Base-by-base conservation (phyloP, 1,140 invertebrate genomes). In the Drosophila arizonae region DNA sequence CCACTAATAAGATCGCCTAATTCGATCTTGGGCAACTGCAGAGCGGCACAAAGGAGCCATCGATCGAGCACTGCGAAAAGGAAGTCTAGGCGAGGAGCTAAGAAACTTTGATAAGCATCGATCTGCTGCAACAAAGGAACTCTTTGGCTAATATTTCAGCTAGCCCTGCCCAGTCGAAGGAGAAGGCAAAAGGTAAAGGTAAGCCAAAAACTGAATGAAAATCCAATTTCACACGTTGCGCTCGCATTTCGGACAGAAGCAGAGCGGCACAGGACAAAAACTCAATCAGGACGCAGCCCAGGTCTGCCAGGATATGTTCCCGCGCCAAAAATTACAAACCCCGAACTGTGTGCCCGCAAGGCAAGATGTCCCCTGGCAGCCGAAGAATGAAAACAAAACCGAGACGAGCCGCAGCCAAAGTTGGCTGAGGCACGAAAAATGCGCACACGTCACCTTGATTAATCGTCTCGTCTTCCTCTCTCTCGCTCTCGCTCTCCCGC, bases 381-480 rank as follows among this genome's bases (percentile, higher is more conserved):
- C n/a, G 15, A 46, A 15, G 43, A 46, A 46, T 46, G 43, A 46
- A 46, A 15, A 15, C 43, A 46, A 46, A 15, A 15, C 43, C 43
- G 43, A 46, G 43, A 17, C 36, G 36, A 39, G 36, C 1, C 36
- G 4, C 36, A 39, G 36, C 11, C 11, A 17, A 30, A 17, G 41
- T 3, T 24, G 39, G 17, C 13, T 9, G n/a, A 62, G 36, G 61
- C n/a, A 57, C 28, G 41, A 70, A 36, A 62, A 65, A 70, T 58
- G 66, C 65, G 71, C 66, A 70, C 76, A 84, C 82, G 84, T 87
- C 81, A 86, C 79, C 76, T 86, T 86, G 81, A 86, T 86, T 86
- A 86, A 86, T 86, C 79, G 84, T 86, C 76, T 62, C 64, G 45
- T 70, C 67, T 52, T 61, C 41, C 36, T 43, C 56, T 41, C 45